Conservation (phyloP, 2,113 vertebrate genomes). For the Nothocercus nigrocapillus region DNA sequence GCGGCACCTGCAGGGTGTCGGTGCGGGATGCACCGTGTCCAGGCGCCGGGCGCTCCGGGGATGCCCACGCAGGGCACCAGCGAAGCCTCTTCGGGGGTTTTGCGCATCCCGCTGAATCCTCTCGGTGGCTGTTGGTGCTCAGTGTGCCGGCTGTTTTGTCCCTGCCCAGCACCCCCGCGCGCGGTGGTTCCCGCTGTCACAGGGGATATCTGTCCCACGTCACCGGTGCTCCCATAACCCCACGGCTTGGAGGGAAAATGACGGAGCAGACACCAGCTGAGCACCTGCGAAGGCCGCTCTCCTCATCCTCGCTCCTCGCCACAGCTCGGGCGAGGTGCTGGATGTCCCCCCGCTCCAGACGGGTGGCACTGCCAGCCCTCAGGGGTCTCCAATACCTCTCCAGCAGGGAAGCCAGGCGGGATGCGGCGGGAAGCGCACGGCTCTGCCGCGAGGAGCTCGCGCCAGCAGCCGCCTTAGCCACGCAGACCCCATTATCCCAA, state of each 20-base stretch:
- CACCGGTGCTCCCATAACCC: too few relatives aligned
- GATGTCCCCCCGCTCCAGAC: fast-evolving
- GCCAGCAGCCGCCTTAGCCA: fast-evolving
- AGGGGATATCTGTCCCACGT: too few relatives aligned
- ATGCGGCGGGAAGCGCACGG: fast-evolving
- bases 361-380: background rate
- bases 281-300: too few relatives aligned
- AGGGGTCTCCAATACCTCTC: fast-evolving
- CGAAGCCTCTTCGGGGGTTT: fast-evolving
- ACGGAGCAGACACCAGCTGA: background rate
- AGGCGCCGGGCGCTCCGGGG: fast-evolving
- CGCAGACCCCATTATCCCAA: background rate
- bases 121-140: too few relatives aligned
- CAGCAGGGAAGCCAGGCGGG: fast-evolving
- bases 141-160: too few relatives aligned
- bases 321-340: background rate
- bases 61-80: background rate
- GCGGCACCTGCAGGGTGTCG: background rate
- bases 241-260: too few relatives aligned
- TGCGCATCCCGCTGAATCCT: background rate
- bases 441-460: fast-evolving
- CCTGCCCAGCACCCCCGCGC: background rate
- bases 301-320: too few relatives aligned
- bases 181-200: too few relatives aligned
- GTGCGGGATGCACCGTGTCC: too few relatives aligned